Evolutionary conservation across 2,888 invertebrate genomes (phyloP).

Genomic region (Drosophila neoperkinsi): DNA sequence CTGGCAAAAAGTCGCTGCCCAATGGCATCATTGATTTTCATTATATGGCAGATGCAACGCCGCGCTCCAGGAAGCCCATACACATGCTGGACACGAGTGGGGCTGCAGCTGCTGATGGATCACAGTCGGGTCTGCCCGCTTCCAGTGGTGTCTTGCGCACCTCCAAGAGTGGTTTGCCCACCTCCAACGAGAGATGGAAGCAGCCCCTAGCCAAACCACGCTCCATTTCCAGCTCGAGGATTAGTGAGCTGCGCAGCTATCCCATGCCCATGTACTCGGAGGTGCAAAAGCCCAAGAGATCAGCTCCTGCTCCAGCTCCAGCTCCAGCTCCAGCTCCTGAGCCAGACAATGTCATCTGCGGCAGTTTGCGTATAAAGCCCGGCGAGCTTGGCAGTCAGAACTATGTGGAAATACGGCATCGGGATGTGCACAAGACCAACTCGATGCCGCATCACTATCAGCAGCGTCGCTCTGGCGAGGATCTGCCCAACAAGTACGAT

Average conservation of each 20-base stretch:
- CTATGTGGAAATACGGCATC: constrained; percentile 81
- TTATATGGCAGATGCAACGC: constrained; percentile 90
- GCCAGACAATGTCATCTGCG: constrained; percentile 78
- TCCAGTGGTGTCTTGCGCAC: constrained; percentile 81
- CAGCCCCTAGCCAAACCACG: constrained; percentile 74
- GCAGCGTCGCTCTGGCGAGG: constrained; percentile 78
- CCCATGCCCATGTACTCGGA: constrained; percentile 83
- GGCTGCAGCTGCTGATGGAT: not conserved
- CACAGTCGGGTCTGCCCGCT: constrained; percentile 30
- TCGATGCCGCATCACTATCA: constrained; percentile 85
- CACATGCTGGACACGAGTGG: constrained; percentile 86
- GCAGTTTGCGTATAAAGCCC: constrained; percentile 83
- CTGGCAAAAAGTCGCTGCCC: constrained; percentile 82
- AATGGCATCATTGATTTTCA: constrained; percentile 86
- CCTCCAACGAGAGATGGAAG: constrained; percentile 87
- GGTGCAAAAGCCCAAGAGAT: constrained; percentile 80
- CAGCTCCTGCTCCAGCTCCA: constrained; percentile 5
- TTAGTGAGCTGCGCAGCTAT: constrained; percentile 75
- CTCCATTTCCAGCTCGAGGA: constrained; percentile 82
- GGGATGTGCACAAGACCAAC: constrained; percentile 79
- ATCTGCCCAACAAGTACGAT: constrained; percentile 83
- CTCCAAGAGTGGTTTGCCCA: constrained; percentile 82
- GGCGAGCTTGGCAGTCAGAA: constrained; percentile 70
- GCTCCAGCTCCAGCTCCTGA: constrained; percentile 40
- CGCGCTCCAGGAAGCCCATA: constrained; percentile 90